These are phyloP conservation scores for Ectemnius lituratus DNA, from an alignment of 2,888 invertebrate genomes.

Conservation along the genomic window DNA sequence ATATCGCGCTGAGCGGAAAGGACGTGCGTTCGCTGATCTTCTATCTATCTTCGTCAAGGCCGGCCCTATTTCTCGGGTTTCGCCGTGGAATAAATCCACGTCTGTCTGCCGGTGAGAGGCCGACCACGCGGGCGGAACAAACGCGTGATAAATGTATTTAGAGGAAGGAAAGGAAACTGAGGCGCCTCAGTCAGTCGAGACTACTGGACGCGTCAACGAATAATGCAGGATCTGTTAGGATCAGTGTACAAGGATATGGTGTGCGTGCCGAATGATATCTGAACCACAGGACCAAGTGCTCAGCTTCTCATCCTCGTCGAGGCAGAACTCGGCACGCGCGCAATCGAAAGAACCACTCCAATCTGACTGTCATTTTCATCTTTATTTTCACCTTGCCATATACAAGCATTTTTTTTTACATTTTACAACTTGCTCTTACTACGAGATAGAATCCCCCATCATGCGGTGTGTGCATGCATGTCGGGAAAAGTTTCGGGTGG, in stretches of 20 bases:
- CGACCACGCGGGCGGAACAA: conserved; percentile 32
- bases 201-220: neutral
- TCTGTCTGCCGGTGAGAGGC: conserved; percentile 34
- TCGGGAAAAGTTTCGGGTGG: neutral
- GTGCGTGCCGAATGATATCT: neutral
- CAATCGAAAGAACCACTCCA: neutral
- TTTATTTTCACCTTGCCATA: no score
- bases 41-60: conserved; percentile 46
- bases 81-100: conserved; percentile 40
- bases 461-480: conserved; percentile 3
- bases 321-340: neutral
- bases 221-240: conserved; percentile 9
- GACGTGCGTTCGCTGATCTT: conserved; percentile 19
- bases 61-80: conserved; percentile 33
- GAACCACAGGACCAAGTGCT: no score
- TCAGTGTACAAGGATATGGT: neutral
- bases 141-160: conserved; percentile 46
- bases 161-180: conserved; percentile 31
- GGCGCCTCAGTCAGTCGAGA: neutral
- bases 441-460: no score
- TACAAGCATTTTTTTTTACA: no score
- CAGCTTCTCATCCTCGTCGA: no score
- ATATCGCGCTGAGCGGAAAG: conserved; percentile 30
- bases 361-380: neutral
- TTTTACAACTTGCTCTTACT: no score